Evolutionary conservation across 1,140 invertebrate genomes (phyloP), one percentile per base, ranked within the genome.

Genomic region (Ridgeia piscesae): DNA sequence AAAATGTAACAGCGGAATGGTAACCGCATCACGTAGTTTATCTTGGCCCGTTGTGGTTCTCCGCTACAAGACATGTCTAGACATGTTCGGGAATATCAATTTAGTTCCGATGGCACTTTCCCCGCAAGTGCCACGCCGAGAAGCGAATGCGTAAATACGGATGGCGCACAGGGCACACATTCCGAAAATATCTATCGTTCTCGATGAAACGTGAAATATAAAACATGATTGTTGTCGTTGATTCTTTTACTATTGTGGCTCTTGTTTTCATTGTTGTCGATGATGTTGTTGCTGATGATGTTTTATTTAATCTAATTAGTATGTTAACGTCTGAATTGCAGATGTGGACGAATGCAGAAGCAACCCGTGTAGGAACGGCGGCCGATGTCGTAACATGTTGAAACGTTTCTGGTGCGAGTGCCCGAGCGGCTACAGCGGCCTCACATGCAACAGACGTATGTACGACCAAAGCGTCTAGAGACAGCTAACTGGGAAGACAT

Each of bases 311-410:
- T 35, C 34, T 35, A 27, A 33, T 48, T 35, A 42, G 0, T 35
- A 42, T 48, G 9, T 31, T 91, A 8, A 17, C 11, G 4, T 77
- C 4, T 77, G 58, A 21, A 77, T 88, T 91, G 21, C 90, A 93
- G 91, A 90, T 48, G 34, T 92, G 8, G 35, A 92, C 48, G 90
- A 93, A 31, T 93, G 92, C 91, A n/a, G 21, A 1, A 93, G 92
- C 42, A 88, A 89, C 35, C 92, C 92, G 88, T 93, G 92, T 93
- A 77, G 77, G 17, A 93, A 93, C 91, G 93, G 93, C 77, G 92
- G 91, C n/a, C 17, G 31, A 89, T 93, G 92, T 92, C 6, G 34
- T 6, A 50, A 89, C 35, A 88, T 91, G n/a, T 58, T 92, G 27
- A 88, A 35, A 34, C 34, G 42, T 33, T 93, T 42, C 50, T 42